Evolutionary conservation across 2,113 vertebrate species (phyloP), one percentile per base, ranked within the genome.

Genomic region (Strix uralensis): DNA sequence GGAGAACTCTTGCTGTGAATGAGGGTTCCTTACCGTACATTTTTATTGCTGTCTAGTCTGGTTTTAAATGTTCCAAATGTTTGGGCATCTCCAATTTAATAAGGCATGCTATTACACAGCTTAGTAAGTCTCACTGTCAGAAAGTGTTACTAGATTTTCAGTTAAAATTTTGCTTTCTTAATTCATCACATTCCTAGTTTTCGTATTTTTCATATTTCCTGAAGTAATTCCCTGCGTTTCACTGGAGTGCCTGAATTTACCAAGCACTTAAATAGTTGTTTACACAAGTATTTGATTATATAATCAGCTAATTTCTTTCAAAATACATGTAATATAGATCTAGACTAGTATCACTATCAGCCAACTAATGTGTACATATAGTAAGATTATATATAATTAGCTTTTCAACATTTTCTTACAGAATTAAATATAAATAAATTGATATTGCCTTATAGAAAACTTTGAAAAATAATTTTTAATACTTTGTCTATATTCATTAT

Each of bases 31-130:
- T 81, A 42, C 26, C 10, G 2, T 52, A 65, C 36, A 49, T 65
- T 95, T 94, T 91, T 61, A 88, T 70, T 4, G 5, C 55, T 88
- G 62, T 79, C 75, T 92, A 59, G 54, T 88, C 89, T 69, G 40
- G 36, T 91, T 95, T 91, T 86, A 80, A 65, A 84, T 52, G 34
- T 61, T 95, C 52, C 49, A 91, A 91, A 65, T 83, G 67, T 92
- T 3, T 83, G 40, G 72, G n/a, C 30, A 77, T 32, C 58, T 75
- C 69, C 75, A 88, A 36, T 83, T 83, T 88, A 91, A 57, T 65
- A 88, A 80, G 54, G 30, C 59, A 75, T 75, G 58, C 44, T 80
- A 69, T 80, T 92, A 88, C 72, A 91, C 22, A 92, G 71, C 65
- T 54, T 80, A 46, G 38, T 69, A 94, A 86, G 27, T 57, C 66